Base-by-base conservation (phyloP, 2,888 invertebrate genomes). In the Rhabditoides inermis region DNA sequence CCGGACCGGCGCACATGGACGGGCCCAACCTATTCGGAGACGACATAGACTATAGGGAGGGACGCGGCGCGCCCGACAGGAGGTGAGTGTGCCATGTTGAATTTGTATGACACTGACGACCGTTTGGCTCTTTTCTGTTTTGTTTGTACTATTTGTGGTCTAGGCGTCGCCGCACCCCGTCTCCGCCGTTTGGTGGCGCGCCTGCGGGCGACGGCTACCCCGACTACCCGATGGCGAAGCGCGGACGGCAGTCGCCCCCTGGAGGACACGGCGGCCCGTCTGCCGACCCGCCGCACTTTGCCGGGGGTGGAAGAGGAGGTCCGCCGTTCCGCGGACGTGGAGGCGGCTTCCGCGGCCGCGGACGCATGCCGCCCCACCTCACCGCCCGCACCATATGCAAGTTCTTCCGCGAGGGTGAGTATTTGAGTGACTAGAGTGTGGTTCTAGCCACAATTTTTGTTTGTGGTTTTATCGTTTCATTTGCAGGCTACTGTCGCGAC, bases 391-490 rank as follows among this genome's bases (percentile, higher is more conserved):
- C 49, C 36, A 56, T 72, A 37, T 70, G 70, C 65, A 73, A 73
- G 50, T 70, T 73, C 51, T 70, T 67, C 58, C 63, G 72, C 20
- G 70, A 70, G 47, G 70, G 70, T 20, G 69, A 59, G 35, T 70
- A 72, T 45, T 35, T 42, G 50, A 41, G 37, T 32, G 32, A 10
- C 32, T 32, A 32, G 7, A 10, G 32, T 32, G 15, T 32, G n/a
- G n/a, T n/a, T n/a, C n/a, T n/a, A n/a, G n/a, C n/a, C 32, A 32
- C 32, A 15, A 32, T 15, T 32, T 7, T 15, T 32, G 32, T 32
- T 32, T 32, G 15, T 32, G 15, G 7, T 10, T 10, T 7, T 32
- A 32, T 15, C 15, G 15, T 7, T 32, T 32, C 32, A 10, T 32
- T 32, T 32, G 32, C 32, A 18, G 10, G 22, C 15, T 22, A 20